Evolutionary conservation across 2,888 invertebrate species (phyloP), one percentile per base, ranked within the genome.

Genomic region (Beris chalybata): DNA sequence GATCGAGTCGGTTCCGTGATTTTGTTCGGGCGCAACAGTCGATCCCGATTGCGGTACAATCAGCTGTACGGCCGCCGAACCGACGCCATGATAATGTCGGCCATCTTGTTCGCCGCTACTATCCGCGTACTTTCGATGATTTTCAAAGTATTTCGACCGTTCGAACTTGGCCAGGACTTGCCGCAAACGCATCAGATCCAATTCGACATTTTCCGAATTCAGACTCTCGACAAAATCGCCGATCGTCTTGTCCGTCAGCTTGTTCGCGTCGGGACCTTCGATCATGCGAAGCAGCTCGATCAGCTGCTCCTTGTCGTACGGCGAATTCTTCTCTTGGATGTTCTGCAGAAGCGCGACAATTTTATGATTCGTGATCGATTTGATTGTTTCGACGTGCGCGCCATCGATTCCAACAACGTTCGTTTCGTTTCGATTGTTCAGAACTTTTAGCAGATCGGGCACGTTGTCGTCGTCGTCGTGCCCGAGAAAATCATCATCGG

Each of bases 141-240:
- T 66, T 31, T 69, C 68, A 13, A 67, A 69, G 55, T 67, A 67
- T 59, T 71, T 71, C 13, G 71, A 67, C 15, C 71, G 63, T 64
- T 77, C 76, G 66, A 76, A 78, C 54, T 73, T 75, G 0, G 72
- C 69, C 38, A 81, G 66, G 0, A 78, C 75, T 13, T 78, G 77
- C 29, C 76, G 75, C 12, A 81, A 69, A 31, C 74, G 73, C 0
- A 70, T 71, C 47, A 77, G 70, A 67, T 80, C 77, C 22, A 79
- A 69, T 65, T 79, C 77, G 15, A 78, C 71, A 65, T 76, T 75
- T 52, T 77, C 77, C 0, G 72, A 69, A 54, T 76, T 77, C 2
- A 78, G 73, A 57, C 74, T 77, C 64, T 79, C 79, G 2, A 80
- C 77, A 67, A 80, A 77, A 12, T 79, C 75, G 63, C 75, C 74